Evolutionary conservation across 1,140 invertebrate genomes (phyloP), one percentile per base, ranked within the genome.

Genomic region (Adoxophyes honmai): DNA sequence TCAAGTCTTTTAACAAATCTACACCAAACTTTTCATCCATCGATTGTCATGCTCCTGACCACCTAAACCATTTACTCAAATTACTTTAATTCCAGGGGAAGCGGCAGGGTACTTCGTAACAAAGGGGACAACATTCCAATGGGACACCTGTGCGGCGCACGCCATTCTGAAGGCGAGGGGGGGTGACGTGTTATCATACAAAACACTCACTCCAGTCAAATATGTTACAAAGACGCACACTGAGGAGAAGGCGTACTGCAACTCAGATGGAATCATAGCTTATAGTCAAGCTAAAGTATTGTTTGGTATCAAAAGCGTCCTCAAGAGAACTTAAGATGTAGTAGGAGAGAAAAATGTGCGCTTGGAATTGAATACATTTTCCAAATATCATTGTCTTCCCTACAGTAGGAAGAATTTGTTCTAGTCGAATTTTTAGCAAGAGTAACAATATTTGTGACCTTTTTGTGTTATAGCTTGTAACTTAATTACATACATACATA

Each of bases 111-210:
- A 97, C 77, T 81, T 98, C 42, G 88, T 98, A 0, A 94, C 95
- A 7, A 95, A 94, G 68, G 89, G 89, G n/a, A 93, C 94, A 0
- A 96, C 95, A 10, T 97, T 92, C 70, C 92, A 92, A 52, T 97
- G 96, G 96, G 96, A 98, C 68, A 95, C 94, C 8, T 97, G 96
- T 86, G 95, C 91, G 7, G 94, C 94, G 0, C 95, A 97, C 70
- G 94, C 95, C 0, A 93, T 98, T 52, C 75, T 97, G 0, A 87
- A 86, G 62, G 73, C 85, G 14, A 77, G 59, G 54, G 80, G 80
- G 34, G 85, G 85, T 39, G 75, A 86, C 53, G 14, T 86, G 10
- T 34, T 80, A 2, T 67, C 48, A 42, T 78, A 66, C 35, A 62
- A 60, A 4, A 61, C 68, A 18, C 48, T 55, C 33, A 18, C 8